A percentile compares a stretch with the other conserved stretches of the same genome.
Conservation (phyloP, 2,113 vertebrate species). For the Benitochromis conjunctus region DNA sequence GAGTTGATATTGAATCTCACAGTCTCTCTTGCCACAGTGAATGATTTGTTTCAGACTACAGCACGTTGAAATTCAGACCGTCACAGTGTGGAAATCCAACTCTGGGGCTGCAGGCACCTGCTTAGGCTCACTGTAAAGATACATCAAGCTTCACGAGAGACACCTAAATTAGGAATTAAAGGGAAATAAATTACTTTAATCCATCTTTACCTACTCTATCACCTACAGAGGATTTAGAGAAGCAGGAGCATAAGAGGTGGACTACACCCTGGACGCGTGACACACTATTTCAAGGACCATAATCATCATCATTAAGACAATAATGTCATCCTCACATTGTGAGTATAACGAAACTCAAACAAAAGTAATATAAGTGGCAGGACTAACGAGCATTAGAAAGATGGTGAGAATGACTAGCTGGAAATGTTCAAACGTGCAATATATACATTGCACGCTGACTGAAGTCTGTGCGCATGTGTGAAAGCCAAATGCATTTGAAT, state of each 20-base stretch:
- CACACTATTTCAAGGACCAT: not conserved
- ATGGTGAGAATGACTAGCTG: not conserved
- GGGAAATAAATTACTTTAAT: not conserved
- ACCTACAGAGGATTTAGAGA: not conserved
- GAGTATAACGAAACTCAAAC: not conserved
- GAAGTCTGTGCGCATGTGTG: not conserved
- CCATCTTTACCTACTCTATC: not conserved
- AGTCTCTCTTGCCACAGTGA: not conserved
- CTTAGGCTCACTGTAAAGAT: not conserved
- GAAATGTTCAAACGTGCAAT: not conserved
- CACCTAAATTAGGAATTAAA: not conserved
- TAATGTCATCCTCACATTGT: not conserved
- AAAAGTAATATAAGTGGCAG: not conserved
- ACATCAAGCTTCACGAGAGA: not conserved
- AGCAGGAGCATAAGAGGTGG: not conserved
- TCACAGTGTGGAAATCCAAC: not conserved
- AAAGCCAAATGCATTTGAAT: not conserved
- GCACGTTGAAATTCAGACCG: not conserved
- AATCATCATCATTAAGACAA: not conserved
- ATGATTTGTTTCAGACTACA: not conserved
- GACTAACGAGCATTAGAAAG: not conserved
- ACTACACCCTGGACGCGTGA: not conserved
- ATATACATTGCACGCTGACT: not conserved
- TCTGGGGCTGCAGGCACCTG: not conserved
- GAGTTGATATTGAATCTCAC: slow-evolving; percentile 12